Evolutionary conservation across 2,113 vertebrate species (phyloP), one percentile per base, ranked within the genome.

Genomic region (Pterophyllum scalare): DNA sequence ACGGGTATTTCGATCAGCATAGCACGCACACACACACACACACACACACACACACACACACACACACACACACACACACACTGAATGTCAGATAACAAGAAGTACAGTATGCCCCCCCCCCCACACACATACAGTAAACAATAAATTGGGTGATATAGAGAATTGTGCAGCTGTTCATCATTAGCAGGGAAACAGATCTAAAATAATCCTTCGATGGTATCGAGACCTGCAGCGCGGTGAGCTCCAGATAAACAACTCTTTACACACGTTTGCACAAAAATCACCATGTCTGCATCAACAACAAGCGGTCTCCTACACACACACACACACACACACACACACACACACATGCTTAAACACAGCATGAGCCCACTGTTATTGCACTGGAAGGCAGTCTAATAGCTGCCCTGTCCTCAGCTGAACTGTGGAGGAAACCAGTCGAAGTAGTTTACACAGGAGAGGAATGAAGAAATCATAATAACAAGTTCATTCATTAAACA

Each of bases 371-470:
- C 35, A n/a, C 79, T 12, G 76, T 92, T 92, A 90, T 90, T 86
- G 86, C 72, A 28, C 33, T 76, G 81, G 75, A 81, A 89, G 75
- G 79, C 59, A 9, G 65, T 91, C 81, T 89, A 81, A 89, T 85
- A 81, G 87, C 84, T 83, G 22, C 19, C 38, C 46, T 93, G 91
- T 94, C 93, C 94, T 94, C 89, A 57, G 76, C 64, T 94, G 94
- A 94, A 93, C 93, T 80, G 79, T 49, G 65, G 43, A 88, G 82
- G 79, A 89, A 89, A 81, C 84, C 80, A 81, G 15, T 65, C 57
- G 7, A 67, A 81, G 59, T 11, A 5, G 82, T 80, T 81, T 60
- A 87, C 72, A 83, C 79, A 80, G 85, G n/a, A 64, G 62, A 84
- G 57, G 38, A 87, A 77, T 38, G 54, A 79, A 61, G 35, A 80